These are phyloP conservation scores for Tiaroga cobitis DNA, from an alignment of 2,797 vertebrate species.

Conservation along the genomic window DNA sequence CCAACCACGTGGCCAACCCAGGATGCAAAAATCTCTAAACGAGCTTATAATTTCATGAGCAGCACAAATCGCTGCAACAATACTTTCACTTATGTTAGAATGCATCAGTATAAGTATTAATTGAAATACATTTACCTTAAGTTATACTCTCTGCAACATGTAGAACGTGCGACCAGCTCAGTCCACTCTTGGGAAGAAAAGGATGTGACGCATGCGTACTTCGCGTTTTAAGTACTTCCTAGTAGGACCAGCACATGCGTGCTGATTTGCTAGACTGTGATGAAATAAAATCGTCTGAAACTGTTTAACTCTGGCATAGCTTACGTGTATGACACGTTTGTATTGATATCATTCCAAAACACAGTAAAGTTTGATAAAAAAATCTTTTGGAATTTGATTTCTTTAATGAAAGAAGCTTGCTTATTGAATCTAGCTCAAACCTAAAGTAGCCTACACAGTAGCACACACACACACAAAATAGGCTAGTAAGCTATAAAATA, in stretches of 20 bases:
- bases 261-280: not conserved
- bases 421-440: not conserved
- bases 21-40: not conserved
- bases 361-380: not conserved
- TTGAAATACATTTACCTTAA: constrained; percentile 1
- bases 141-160: not conserved
- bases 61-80: not conserved
- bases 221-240: constrained; percentile 12
- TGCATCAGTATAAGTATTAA: not conserved
- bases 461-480: no score
- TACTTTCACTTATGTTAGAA: not conserved
- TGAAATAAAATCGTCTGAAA: not conserved
- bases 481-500: no score
- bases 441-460: not conserved
- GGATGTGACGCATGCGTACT: constrained; percentile 42
- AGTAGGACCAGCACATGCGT: constrained; percentile 40
- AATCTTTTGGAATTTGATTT: not conserved
- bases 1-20: constrained; percentile 19
- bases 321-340: not conserved
- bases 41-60: not conserved
- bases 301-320: not conserved
- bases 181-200: constrained; percentile 7
- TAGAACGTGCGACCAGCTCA: no score
- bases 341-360: not conserved
- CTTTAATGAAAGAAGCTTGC: not conserved